Base-by-base conservation (phyloP, 2,797 vertebrate genomes). In the Eulemur albifrons region DNA sequence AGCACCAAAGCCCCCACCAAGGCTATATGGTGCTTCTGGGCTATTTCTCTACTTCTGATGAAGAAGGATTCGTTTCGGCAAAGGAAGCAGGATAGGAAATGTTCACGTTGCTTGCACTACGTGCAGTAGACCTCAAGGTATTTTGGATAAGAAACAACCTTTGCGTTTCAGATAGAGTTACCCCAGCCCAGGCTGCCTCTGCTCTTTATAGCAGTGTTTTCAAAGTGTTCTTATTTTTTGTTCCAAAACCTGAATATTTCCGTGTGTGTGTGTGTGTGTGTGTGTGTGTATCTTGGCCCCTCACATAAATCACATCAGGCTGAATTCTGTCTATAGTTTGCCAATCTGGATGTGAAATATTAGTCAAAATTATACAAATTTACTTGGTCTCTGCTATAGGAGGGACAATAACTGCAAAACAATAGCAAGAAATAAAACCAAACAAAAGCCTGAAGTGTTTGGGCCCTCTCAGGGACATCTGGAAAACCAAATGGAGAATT, bases 141-240 rank as follows among this genome's bases (percentile, higher is more conserved):
- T 95, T 96, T 95, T 63, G 75, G 50, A 72, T 81, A n/a, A 97
- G 95, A 92, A 96, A 30, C 30, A 91, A 79, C 93, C 38, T 94
- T 88, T 90, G 69, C 3, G 0, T 96, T 97, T 98, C 79, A 96
- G 79, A 80, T 67, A 43, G 5, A 61, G 72, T 92, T 94, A 72
- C 83, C 90, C 81, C 81, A 0, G 17, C 48, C 54, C 20, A 4
- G 67, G 93, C 77, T 54, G 35, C 65, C 86, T 40, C 30, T 15
- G 0, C 77, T 92, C 96, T 93, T 96, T 45, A 40, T 63, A 94
- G 63, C 61, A 2, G 10, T 32, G 61, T 89, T 69, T 90, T 90
- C 76, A 40, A 20, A 59, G 65, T 10, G 4, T 0, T 4, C 73
- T 96, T 69, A 9, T 54, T 40, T 32, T n/a, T 15, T 15, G 57